Evolutionary conservation across 1,140 invertebrate species (phyloP), one percentile per base, ranked within the genome.

Genomic region (Drosophila teissieri): DNA sequence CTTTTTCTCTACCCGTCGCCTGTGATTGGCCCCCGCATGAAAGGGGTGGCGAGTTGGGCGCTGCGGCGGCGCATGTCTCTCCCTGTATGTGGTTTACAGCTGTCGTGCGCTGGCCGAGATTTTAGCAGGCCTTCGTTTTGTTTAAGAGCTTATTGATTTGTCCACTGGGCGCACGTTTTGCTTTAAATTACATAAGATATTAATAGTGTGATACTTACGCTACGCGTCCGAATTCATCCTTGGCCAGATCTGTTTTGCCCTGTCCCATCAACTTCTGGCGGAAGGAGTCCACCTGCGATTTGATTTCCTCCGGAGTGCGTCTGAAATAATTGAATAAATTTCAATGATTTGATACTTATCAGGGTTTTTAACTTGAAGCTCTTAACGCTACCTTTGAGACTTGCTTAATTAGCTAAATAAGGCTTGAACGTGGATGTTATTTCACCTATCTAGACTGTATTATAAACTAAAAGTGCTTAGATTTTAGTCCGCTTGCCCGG

Each of bases 211-310:
- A 7, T 91, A 96, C 96, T 96, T 93, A 97, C 96, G 94, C 93
- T 82, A 96, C 94, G 92, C 96, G 93, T 60, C 96, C 96, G 92
- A 95, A 95, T 91, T 96, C 95, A 93, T 97, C 96, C 80, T 94
- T 94, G 39, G 95, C 93, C 74, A 94, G 86, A 85, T 94, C 93
- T 17, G 73, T 83, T 79, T 92, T 92, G 42, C 84, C 93, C 72
- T 93, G 90, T 80, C 93, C 93, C 88, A 96, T 94, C 74, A 98
- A 93, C 93, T 96, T 96, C 83, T 95, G 95, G 31, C 97, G 93
- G 92, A 96, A 98, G 45, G 95, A 95, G 27, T 95, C 94, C 44
- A 98, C 95, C 82, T 97, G 97, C 78, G 95, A 93, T 72, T 95
- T 94, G 70, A 98, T 96, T 91, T 97, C 95, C 81, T 96, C 96